A percentile compares a stretch with the other conserved stretches of the same genome.
Conservation (phyloP, 2,113 vertebrate species). For the Pygoscelis antarcticus region DNA sequence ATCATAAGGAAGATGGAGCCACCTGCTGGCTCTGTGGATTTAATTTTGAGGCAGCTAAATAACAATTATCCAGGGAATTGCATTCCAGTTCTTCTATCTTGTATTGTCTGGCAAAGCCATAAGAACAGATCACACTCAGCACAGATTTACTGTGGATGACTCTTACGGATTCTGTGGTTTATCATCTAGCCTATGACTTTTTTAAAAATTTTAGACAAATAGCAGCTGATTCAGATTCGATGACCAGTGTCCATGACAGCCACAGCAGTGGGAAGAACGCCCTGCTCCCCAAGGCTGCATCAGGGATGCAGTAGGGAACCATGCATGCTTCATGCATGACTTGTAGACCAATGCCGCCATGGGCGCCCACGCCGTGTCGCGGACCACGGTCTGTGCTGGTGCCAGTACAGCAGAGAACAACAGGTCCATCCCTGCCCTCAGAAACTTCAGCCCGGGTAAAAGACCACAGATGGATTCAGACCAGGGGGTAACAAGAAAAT, state of each 20-base stretch:
- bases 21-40: constrained; percentile 25
- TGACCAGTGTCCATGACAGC: neutral
- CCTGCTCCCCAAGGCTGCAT: neutral
- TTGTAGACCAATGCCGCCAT: neutral
- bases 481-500: neutral
- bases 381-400: neutral
- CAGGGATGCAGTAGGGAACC: neutral
- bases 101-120: neutral
- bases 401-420: neutral
- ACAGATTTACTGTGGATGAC: neutral
- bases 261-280: neutral
- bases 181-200: neutral
- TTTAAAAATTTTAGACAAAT: neutral
- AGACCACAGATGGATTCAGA: neutral
- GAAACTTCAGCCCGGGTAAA: neutral
- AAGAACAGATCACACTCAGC: neutral
- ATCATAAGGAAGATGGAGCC: constrained; percentile 12
- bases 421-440: neutral
- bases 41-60: neutral
- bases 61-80: neutral
- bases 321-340: too few relatives aligned
- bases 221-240: neutral
- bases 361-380: too few relatives aligned
- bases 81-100: neutral
- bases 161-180: neutral